A percentile compares a stretch with the other conserved stretches of the same genome.
Conservation (phyloP, 2,888 invertebrate species). For the Tiliacea citrago region DNA sequence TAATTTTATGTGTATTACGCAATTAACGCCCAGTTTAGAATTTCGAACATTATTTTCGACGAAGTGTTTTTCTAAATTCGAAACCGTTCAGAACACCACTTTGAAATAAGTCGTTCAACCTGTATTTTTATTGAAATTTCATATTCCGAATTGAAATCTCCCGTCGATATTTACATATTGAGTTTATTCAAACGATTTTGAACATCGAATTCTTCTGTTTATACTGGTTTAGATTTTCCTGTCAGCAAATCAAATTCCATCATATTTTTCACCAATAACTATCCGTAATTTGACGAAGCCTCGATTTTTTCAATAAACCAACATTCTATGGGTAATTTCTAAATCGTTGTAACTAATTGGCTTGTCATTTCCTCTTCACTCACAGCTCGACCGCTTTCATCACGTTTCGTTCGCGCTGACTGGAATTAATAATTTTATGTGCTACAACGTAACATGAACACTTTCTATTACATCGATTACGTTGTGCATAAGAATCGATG, state of each 20-base stretch:
- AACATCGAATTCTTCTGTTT: conserved; percentile 15
- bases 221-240: conserved; percentile 14
- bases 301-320: conserved; percentile 40
- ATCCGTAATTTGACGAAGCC: conserved; percentile 17
- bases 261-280: conserved; percentile 31
- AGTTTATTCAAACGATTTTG: conserved; percentile 23
- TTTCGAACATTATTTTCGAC: neutral
- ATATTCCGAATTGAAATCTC: conserved; percentile 29
- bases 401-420: conserved; percentile 62
- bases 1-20: too few species aligned
- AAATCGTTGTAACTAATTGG: conserved; percentile 52
- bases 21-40: neutral
- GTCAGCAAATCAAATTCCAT: conserved; percentile 7
- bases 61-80: neutral
- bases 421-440: conserved; percentile 64
- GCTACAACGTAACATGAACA: conserved; percentile 50
- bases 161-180: neutral
- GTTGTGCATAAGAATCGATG: conserved; percentile 31
- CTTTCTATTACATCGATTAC: conserved; percentile 61
- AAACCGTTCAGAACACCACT: neutral
- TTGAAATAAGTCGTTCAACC: neutral
- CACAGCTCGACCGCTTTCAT: conserved; percentile 58
- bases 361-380: conserved; percentile 61
- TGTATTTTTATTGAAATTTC: conserved; percentile 34
- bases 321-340: conserved; percentile 19